Evolutionary conservation across 2,113 vertebrate genomes (phyloP), one percentile per base, ranked within the genome.

Genomic region (Nycticorax nycticorax): DNA sequence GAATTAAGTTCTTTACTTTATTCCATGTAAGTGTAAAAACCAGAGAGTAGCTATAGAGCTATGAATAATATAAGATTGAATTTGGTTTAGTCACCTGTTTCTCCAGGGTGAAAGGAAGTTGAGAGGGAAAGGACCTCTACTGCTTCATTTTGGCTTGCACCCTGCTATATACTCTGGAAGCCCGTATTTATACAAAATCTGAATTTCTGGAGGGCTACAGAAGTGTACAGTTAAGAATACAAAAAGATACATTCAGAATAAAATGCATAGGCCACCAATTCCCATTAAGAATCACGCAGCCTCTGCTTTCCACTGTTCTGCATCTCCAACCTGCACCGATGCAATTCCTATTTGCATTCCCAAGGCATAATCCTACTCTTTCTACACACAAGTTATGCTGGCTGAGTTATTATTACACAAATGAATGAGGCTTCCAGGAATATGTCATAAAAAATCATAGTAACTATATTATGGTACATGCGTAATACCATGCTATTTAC

Each of bases 341-440:
- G 41, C 15, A 81, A 69, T 47, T 77, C 30, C 33, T 69, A 10
- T 91, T 91, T 74, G 48, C 21, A 45, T 86, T 90, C 47, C 50
- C 52, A 90, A 85, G 86, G 26, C 26, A 79, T 33, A 93, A 73
- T 35, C 21, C 11, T 73, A 48, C 33, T 69, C n/a, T 77, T 90
- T 92, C 87, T 47, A 57, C 47, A 74, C 20, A 14, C 22, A 71
- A 88, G 27, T 60, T 86, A 35, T 55, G 13, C 35, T 55, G 24
- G 3, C 13, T 62, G 35, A 86, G 68, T 57, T 88, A 59, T 72
- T 85, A 79, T 62, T 71, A 52, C 27, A 85, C 63, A 96, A 64
- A 89, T 64, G 71, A 82, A 80, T 73, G 84, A 93, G n/a, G 10
- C 7, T 96, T 95, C 89, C 89, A 95, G 68, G 79, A 96, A 93